Evolutionary conservation across 2,888 invertebrate genomes (phyloP).

Genomic region (Epirrhoe tristata): DNA sequence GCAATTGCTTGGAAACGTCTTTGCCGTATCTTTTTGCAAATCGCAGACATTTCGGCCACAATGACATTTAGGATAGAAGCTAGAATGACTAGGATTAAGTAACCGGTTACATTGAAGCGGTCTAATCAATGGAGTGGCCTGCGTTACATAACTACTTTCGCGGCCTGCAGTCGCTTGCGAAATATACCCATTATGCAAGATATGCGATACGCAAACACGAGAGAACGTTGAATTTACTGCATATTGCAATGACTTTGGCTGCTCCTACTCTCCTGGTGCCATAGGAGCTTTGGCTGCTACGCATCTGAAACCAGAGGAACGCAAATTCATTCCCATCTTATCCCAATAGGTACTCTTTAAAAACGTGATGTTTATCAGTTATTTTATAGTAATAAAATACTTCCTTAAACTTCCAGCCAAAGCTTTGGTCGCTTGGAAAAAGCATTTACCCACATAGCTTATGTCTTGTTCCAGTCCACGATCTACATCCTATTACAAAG

Average conservation of each 20-base stretch:
- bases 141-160: conserved; percentile 81
- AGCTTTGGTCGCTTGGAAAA: too few relatives aligned
- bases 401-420: neutral
- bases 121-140: conserved; percentile 77
- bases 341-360: neutral
- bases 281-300: neutral
- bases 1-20: neutral
- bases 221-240: conserved; percentile 51
- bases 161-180: conserved; percentile 73
- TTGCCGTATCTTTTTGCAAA: conserved; percentile 10
- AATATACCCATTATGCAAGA: conserved; percentile 75
- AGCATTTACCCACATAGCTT: too few relatives aligned
- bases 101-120: conserved; percentile 73
- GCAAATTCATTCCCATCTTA: neutral
- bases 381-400: neutral
- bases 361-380: neutral
- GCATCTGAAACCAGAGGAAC: conserved; percentile 5
- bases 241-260: conserved; percentile 23
- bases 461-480: too few relatives aligned
- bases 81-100: conserved; percentile 65
- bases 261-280: neutral
- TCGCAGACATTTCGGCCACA: conserved; percentile 10
- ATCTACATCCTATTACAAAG: too few relatives aligned
- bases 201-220: conserved; percentile 71
- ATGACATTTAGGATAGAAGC: conserved; percentile 42